Conservation (phyloP, 2,113 vertebrate species). For the Polypterus bichir region DNA sequence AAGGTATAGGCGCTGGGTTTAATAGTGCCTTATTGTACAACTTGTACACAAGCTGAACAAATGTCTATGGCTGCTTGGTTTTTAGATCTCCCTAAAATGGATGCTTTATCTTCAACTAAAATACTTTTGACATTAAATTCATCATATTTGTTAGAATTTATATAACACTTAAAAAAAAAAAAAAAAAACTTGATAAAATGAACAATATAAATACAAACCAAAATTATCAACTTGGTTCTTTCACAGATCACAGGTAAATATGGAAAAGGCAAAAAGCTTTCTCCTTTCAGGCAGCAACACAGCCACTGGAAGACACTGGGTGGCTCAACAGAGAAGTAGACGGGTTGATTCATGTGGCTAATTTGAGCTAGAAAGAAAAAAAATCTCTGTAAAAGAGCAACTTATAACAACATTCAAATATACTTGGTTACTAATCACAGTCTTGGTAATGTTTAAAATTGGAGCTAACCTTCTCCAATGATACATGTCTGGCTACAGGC, state of each 20-base stretch:
- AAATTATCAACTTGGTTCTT: conserved; percentile 76
- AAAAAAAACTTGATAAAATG: neutral
- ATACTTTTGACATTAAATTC: too few relatives aligned
- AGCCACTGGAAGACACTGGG: conserved; percentile 86
- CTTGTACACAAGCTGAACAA: too few relatives aligned
- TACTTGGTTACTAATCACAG: too few relatives aligned
- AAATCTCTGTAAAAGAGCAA: neutral
- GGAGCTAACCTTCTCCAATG: conserved; percentile 69
- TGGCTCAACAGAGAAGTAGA: conserved; percentile 70
- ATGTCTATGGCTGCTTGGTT: too few relatives aligned
- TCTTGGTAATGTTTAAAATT: neutral
- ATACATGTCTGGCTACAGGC: conserved; percentile 62
- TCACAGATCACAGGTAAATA: conserved; percentile 79
- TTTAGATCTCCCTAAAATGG: too few relatives aligned
- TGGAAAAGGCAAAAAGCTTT: conserved; percentile 63
- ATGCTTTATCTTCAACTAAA: too few relatives aligned
- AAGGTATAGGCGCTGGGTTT: too few relatives aligned
- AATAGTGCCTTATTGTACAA: too few relatives aligned
- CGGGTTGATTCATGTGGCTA: conserved; percentile 70
- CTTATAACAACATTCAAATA: too few relatives aligned
- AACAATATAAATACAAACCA: conserved; percentile 52
- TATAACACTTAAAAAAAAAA: too few relatives aligned
- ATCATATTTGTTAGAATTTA: too few relatives aligned
- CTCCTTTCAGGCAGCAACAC: conserved; percentile 72
- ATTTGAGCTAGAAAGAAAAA: conserved; percentile 53